Conservation (phyloP, 2,797 vertebrate genomes). For the Sparus aurata region DNA sequence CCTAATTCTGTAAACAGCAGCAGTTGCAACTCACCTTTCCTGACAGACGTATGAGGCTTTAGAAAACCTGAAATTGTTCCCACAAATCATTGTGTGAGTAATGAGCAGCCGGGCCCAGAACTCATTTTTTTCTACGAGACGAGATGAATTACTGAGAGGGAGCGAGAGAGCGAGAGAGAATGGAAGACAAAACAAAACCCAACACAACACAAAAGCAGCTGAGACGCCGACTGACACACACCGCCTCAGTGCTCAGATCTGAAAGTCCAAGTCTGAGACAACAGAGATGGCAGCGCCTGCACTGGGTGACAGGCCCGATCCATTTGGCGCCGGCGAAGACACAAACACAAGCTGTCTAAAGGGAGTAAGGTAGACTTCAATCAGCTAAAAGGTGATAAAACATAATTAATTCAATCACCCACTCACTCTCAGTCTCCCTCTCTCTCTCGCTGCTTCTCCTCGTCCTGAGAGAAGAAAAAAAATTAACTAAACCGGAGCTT, state of each 20-base stretch:
- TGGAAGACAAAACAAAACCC: constrained; percentile 1
- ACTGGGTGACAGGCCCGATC: constrained; percentile 62
- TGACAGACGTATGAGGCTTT: constrained; percentile 13
- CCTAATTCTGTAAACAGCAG: constrained; percentile 11
- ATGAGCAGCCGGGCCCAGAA: constrained; percentile 28
- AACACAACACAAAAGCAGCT: constrained; percentile 39
- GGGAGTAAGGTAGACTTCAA: constrained; percentile 79
- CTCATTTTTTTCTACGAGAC: constrained; percentile 35
- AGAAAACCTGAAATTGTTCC: constrained; percentile 53
- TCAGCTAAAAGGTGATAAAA: constrained; percentile 86
- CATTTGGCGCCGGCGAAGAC: constrained; percentile 70
- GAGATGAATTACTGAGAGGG: constrained; percentile 54
- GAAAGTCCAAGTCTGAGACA: constrained; percentile 58
- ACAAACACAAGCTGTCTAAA: constrained; percentile 72
- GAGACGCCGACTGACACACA: constrained; percentile 33
- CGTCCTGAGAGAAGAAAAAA: constrained; percentile 42
- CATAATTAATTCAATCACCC: constrained; percentile 80
- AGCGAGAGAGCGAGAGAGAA: constrained; percentile 40
- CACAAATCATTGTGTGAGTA: constrained; percentile 40
- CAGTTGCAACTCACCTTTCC: constrained; percentile 31
- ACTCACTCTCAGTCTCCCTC: constrained; percentile 38
- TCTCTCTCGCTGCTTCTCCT: not conserved
- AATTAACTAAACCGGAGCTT: constrained; percentile 3
- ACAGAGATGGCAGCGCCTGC: constrained; percentile 55
- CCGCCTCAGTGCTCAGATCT: constrained; percentile 40